Conservation (phyloP, 2,888 invertebrate species). For the Drosophila setosimentum region DNA sequence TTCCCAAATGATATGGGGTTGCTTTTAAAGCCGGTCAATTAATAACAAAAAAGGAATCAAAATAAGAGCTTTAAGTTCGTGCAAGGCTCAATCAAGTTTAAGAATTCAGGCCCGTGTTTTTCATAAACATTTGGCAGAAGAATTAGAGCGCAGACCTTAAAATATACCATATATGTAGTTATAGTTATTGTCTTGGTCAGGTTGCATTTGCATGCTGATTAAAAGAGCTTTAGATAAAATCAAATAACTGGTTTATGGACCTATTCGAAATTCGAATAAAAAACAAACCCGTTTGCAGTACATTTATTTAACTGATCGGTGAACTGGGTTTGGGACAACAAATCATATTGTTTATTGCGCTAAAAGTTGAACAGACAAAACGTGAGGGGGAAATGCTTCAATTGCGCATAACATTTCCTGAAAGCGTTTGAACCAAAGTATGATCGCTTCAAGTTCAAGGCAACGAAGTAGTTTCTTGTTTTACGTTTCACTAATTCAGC, state of each 20-base stretch:
- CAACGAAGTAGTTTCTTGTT: conserved; percentile 10
- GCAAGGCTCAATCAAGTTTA: conserved; percentile 5
- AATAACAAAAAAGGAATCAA: conserved; percentile 3
- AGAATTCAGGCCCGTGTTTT: conserved; percentile 41
- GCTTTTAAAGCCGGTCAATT: conserved; percentile 6
- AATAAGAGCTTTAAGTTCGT: neutral
- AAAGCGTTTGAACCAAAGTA: conserved; percentile 22
- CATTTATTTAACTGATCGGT: conserved; percentile 39
- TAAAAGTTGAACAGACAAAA: conserved; percentile 10
- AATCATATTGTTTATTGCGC: conserved; percentile 25
- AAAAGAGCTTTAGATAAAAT: conserved; percentile 34
- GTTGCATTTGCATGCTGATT: conserved; percentile 64
- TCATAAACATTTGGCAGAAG: conserved; percentile 37
- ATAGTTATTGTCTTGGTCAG: conserved; percentile 57
- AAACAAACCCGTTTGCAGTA: conserved; percentile 53
- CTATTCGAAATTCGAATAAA: conserved; percentile 35
- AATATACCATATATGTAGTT: conserved; percentile 10
- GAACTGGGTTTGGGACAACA: conserved; percentile 32
- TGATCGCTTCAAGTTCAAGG: conserved; percentile 56
- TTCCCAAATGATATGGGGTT: conserved; percentile 6
- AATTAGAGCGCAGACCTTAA: conserved; percentile 4
- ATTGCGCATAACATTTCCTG: conserved; percentile 53
- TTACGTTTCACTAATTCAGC: conserved; percentile 16
- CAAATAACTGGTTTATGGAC: conserved; percentile 56
- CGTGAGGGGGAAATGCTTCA: conserved; percentile 32